Percentiles rank a stretch among this genome's conserved stretches.
Evolutionary conservation across 2,113 vertebrate species (phyloP).

Genomic region (Oreochromis tanganicae): DNA sequence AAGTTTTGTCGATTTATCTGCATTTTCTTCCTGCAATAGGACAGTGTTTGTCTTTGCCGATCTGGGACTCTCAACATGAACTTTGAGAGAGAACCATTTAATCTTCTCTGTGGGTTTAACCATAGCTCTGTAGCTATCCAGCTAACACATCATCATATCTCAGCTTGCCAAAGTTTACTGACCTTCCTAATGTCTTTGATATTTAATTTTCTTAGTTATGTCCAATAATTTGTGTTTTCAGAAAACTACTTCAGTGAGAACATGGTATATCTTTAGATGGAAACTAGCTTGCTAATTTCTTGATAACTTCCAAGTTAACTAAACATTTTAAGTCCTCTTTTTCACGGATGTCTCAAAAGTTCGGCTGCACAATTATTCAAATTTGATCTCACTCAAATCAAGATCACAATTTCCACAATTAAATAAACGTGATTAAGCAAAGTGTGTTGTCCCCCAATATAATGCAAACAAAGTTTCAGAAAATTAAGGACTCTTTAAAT

Average conservation of each 20-base stretch:
- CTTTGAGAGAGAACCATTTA: neutral
- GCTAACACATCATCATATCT: too few relatives aligned
- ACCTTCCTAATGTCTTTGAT: too few relatives aligned
- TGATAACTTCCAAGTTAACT: neutral
- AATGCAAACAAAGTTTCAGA: neutral
- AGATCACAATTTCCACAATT: neutral
- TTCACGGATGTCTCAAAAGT: neutral
- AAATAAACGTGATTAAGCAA: neutral
- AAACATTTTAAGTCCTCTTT: neutral
- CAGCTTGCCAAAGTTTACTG: too few relatives aligned
- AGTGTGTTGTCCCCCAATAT: neutral
- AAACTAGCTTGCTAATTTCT: neutral
- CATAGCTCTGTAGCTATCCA: neutral
- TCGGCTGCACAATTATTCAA: neutral
- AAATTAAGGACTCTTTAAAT: neutral
- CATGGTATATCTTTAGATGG: neutral
- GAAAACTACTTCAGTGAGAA: neutral
- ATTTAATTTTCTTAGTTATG: fast-evolving
- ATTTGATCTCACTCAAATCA: neutral
- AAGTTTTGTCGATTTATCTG: neutral
- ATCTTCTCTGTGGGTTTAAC: neutral
- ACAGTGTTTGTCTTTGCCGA: neutral
- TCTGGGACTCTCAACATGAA: neutral
- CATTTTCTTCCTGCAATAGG: neutral
- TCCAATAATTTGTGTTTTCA: neutral